These are phyloP conservation scores for Campylomormyrus numenius DNA, from an alignment of 2,113 vertebrate genomes.

Conservation along the genomic window DNA sequence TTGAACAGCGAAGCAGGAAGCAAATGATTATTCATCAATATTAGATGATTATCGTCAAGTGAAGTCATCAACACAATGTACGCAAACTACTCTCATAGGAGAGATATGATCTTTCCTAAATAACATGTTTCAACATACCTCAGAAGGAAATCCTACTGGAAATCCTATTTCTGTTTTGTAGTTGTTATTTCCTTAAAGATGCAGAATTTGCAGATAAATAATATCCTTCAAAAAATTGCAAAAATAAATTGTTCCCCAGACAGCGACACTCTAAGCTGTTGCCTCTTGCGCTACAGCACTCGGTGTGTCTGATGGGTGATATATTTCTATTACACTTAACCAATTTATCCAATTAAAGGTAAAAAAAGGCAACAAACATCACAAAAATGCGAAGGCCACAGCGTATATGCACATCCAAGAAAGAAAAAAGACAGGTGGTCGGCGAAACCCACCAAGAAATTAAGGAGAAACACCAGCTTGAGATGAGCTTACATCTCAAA, in stretches of 20 bases:
- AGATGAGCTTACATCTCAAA: background rate
- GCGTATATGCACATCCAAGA: background rate
- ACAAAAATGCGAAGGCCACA: background rate
- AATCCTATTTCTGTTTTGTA: background rate
- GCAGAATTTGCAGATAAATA: background rate
- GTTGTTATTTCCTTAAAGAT: background rate
- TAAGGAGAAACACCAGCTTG: background rate
- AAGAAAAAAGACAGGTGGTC: background rate
- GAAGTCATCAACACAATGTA: background rate
- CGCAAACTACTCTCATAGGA: background rate
- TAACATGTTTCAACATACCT: background rate
- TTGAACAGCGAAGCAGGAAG: background rate
- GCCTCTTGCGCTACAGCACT: background rate
- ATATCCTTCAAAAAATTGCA: background rate
- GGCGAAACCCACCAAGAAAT: background rate
- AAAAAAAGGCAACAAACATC: background rate
- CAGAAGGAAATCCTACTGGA: background rate
- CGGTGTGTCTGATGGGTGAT: background rate
- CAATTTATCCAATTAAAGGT: background rate
- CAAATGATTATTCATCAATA: background rate
- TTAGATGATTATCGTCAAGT: background rate
- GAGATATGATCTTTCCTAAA: background rate
- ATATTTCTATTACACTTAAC: background rate
- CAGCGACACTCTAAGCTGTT: background rate
- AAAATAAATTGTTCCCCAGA: background rate